Base-by-base conservation (phyloP, 2,797 vertebrate species). In the Sebastes wilsoni region DNA sequence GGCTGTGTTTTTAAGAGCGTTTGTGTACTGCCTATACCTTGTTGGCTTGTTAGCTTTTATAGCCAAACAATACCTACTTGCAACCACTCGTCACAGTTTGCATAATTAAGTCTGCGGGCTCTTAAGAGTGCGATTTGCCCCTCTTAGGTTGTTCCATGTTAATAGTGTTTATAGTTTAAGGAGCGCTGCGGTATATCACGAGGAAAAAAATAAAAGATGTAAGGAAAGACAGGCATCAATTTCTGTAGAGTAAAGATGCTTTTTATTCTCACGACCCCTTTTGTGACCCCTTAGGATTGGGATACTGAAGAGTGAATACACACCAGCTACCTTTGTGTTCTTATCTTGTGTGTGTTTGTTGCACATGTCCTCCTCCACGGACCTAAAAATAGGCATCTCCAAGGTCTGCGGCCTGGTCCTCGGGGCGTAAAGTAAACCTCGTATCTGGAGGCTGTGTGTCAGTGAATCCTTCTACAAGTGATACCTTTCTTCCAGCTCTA, bases 301-400 rank as follows among this genome's bases (percentile, higher is more conserved):
- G 66, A 30, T 42, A 8, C 22, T 16, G 6, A n/a, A 30, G 12
- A 38, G 30, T 4, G 4, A 65, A 73, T 5, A 2, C 4, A 22
- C 55, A 30, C 30, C 4, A 59, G n/a, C 13, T 23, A 34, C 62
- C 23, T 75, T 80, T 66, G 28, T 72, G 42, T 54, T 76, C 73
- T 77, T 68, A 22, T 71, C 30, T 46, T 46, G 52, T 66, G 25
- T 72, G 64, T 72, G 49, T 55, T 46, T 75, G 58, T 70, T 76
- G 36, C 27, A 49, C 32, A 12, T 25, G 55, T 72, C 71, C 65
- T 77, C 60, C 56, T 79, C 71, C 18, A 5, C 16, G 16, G 7
- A 20, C 73, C 82, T 84, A 85, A 86, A 86, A 86, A 89, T 83
- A 89, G 84, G 25, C 72, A 12, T 4, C 30, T 76, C 34, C 54